phyloP scores from a whole-genome alignment of 2,888 invertebrate genomes.

The Drosophila helvetica region DNA sequence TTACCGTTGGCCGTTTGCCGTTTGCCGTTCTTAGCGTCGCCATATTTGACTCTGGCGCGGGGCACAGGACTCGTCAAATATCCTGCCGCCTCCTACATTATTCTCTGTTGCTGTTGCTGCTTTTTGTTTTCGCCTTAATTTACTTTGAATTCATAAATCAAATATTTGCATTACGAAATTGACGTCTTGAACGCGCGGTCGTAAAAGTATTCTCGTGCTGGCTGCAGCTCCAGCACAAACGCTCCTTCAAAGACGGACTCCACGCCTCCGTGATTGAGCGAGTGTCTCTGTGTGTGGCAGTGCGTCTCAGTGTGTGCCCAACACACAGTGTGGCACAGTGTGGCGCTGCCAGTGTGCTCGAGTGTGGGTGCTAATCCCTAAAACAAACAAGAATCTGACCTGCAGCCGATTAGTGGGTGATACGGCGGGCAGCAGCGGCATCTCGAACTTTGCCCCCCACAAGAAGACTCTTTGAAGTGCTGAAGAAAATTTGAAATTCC shows the following conservation, averaged over 20 bases:
- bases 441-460: neutral
- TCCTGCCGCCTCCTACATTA: neutral
- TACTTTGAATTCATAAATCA: constrained; percentile 79
- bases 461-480: constrained; percentile 61
- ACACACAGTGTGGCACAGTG: neutral
- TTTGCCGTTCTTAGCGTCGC: constrained; percentile 33
- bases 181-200: constrained; percentile 80
- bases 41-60: constrained; percentile 30
- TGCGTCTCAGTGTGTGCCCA: constrained; percentile 10
- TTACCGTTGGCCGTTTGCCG: constrained; percentile 26
- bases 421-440: neutral
- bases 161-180: constrained; percentile 83
- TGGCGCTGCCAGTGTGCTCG: constrained; percentile 11
- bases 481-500: constrained; percentile 36
- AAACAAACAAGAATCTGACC: constrained; percentile 48
- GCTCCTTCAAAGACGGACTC: neutral
- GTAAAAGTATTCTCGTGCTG: constrained; percentile 60
- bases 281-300: neutral
- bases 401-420: constrained; percentile 35
- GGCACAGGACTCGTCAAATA: neutral
- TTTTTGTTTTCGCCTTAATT: constrained; percentile 75
- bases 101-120: constrained; percentile 13
- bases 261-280: neutral
- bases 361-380: constrained; percentile 37
- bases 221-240: neutral